Conservation (phyloP, 2,888 invertebrate genomes). For the Nephrotoma guestfalica region DNA sequence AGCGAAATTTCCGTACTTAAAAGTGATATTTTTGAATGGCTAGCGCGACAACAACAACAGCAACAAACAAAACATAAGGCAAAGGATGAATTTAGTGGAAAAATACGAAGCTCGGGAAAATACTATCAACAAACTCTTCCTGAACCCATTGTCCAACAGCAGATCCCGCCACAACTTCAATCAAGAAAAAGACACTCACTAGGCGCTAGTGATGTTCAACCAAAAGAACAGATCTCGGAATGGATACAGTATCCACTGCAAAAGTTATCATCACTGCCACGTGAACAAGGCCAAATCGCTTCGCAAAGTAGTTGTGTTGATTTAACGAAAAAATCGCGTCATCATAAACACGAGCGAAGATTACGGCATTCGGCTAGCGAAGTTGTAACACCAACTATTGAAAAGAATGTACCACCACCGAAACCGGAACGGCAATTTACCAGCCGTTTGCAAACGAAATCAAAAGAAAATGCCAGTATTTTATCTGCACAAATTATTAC, state of each 20-base stretch:
- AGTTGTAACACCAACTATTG: constrained; percentile 21
- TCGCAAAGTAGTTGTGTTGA: constrained; percentile 18
- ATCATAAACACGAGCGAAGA: constrained; percentile 20
- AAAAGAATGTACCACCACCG: constrained; percentile 11
- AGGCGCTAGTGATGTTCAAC: constrained; percentile 23
- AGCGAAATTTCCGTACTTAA: constrained; percentile 30
- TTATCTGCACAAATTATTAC: neutral
- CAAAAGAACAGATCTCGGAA: constrained; percentile 21
- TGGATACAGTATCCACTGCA: constrained; percentile 31
- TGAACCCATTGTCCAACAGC: neutral
- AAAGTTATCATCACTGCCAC: constrained; percentile 25
- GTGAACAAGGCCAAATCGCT: constrained; percentile 15
- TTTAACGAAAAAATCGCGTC: constrained; percentile 14
- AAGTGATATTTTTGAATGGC: constrained; percentile 32
- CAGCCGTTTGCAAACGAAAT: neutral
- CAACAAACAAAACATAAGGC: constrained; percentile 12
- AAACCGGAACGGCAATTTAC: constrained; percentile 21
- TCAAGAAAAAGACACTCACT: constrained; percentile 30
- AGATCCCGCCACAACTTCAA: constrained; percentile 18
- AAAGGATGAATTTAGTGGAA: constrained; percentile 12
- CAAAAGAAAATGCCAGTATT: neutral
- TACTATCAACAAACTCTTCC: neutral
- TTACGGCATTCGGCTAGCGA: constrained; percentile 30
- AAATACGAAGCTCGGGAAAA: neutral
- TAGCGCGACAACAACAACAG: constrained; percentile 25